Conservation (phyloP, 1,140 invertebrate species). For the Ceratosolen solmsi region DNA sequence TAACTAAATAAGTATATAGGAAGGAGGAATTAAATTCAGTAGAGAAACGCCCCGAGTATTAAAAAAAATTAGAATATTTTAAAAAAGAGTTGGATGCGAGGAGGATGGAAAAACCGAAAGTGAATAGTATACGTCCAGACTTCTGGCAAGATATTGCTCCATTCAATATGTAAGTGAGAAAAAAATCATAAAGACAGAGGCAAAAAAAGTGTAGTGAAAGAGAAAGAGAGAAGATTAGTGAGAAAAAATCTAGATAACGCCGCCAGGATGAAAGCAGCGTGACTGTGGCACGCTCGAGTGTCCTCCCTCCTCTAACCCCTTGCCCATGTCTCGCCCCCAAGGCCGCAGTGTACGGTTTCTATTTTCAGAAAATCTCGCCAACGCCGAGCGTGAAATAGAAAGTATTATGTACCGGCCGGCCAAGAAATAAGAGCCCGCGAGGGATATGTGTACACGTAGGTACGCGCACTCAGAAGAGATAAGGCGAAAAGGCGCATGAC, state of each 20-base stretch:
- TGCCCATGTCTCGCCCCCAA: not conserved
- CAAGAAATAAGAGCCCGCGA: slow-evolving; percentile 10
- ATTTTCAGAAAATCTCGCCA: slow-evolving; percentile 50
- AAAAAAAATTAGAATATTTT: no score
- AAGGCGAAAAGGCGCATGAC: slow-evolving; percentile 21
- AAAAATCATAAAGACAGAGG: not conserved
- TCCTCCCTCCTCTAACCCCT: not conserved
- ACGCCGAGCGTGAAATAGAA: slow-evolving; percentile 48
- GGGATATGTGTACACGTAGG: slow-evolving; percentile 22
- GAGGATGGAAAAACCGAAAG: no score
- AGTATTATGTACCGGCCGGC: slow-evolving; percentile 36
- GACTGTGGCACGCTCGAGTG: not conserved
- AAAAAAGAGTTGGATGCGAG: no score
- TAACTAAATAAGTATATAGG: no score
- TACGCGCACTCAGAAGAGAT: not conserved
- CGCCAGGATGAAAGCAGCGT: slow-evolving; percentile 10
- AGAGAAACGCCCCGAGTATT: no score
- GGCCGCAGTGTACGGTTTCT: slow-evolving; percentile 42
- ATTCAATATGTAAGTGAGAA: not conserved
- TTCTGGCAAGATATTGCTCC: no score
- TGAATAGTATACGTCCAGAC: no score
- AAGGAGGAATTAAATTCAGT: no score
- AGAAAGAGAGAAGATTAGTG: not conserved
- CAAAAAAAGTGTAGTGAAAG: not conserved
- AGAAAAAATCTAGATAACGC: slow-evolving; percentile 6